Evolutionary conservation across 2,113 vertebrate species (phyloP), one percentile per base, ranked within the genome.

Genomic region (Chamaetylas fuelleborni): DNA sequence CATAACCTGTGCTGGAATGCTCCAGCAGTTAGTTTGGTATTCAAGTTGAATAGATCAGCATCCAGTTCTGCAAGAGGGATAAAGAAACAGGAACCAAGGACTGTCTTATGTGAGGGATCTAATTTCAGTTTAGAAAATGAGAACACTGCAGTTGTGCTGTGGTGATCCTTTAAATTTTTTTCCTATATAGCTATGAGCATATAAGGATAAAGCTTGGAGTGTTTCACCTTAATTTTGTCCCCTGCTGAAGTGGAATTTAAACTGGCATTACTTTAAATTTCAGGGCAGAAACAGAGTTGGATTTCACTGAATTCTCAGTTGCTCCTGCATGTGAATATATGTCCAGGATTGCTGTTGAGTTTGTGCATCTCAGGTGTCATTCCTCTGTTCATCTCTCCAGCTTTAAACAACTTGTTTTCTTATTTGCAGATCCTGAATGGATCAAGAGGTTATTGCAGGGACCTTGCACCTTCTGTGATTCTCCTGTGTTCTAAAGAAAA

Each of bases 401-500:
- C 50, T 82, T 74, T 60, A 38, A 69, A 53, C 51, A 33, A 5
- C 23, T 65, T 95, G 15, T 97, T 94, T 98, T 93, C 94, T 96
- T 90, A 56, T 93, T 97, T 94, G 31, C 98, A 99, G 99, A 99
- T 93, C 99, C 99, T 23, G 99, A 99, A 60, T 99, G 99, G 99
- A 99, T 99, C 86, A 99, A 98, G 98, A 98, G 98, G 97, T 95
- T 99, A 8, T 97, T 99, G 79, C 98, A 99, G 66, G 98, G 98
- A 51, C 98, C 99, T 38, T 99, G 99, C 93, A 98, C 98, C 0
- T 98, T 99, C 96, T 99, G 99, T 31, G 99, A 99, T 88, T 99
- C 99, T 29, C 99, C 99, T 1, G 98, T 99, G 95, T 98, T 99
- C 96, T 99, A 98, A 97, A 71, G 25, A 70, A 69, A 43, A 20